A percentile compares a stretch with the other conserved stretches of the same genome.
These are phyloP conservation scores for Myiothlypis chrysogaster DNA, from an alignment of 2,797 vertebrate genomes.

Conservation along the genomic window DNA sequence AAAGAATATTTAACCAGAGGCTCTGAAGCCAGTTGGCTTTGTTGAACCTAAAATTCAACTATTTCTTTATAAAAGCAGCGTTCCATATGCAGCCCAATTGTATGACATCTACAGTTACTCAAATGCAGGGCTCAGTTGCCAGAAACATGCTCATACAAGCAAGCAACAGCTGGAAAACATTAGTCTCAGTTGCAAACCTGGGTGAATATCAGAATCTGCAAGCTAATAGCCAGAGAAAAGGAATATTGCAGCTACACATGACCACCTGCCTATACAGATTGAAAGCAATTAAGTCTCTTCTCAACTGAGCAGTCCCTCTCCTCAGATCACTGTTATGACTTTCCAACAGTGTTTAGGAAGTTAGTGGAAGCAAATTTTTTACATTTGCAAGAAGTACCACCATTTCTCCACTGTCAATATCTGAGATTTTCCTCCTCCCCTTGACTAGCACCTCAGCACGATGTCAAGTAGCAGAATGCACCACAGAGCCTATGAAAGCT, in stretches of 20 bases:
- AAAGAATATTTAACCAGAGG: background rate
- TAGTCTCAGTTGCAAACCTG: background rate
- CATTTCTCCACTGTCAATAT: background rate
- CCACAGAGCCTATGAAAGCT: background rate
- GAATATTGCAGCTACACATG: background rate
- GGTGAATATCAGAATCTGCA: background rate
- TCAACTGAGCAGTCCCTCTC: background rate
- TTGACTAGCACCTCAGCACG: background rate
- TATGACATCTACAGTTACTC: background rate
- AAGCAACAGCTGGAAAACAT: constrained; percentile 6
- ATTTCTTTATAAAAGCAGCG: background rate
- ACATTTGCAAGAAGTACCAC: background rate
- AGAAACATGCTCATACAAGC: background rate
- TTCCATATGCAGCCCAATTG: background rate
- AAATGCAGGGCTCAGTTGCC: background rate
- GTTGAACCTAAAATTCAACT: background rate
- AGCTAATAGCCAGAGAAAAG: background rate
- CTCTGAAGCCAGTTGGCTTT: background rate
- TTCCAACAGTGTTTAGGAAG: background rate
- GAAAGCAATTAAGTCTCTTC: background rate
- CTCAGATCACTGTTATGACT: background rate
- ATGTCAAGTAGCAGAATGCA: background rate
- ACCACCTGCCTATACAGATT: background rate
- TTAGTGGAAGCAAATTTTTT: background rate
- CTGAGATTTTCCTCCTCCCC: background rate